These are phyloP conservation scores for Hafferia zeledoni DNA, from an alignment of 2,797 vertebrate genomes.

Conservation along the genomic window DNA sequence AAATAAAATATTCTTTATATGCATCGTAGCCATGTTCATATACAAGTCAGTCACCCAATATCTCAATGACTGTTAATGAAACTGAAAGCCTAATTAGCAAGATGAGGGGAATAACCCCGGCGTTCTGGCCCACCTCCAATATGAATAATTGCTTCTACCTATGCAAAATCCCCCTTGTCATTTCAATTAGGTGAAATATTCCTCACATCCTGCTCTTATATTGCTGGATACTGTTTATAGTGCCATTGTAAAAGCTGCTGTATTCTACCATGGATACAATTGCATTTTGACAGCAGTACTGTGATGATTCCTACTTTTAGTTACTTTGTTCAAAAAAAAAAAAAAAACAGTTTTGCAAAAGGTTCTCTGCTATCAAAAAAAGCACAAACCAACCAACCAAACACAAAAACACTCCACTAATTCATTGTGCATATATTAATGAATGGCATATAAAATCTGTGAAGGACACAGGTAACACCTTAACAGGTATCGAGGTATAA, in stretches of 20 bases:
- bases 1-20: not conserved
- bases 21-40: not conserved
- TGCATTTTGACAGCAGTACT: not conserved
- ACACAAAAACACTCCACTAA: not conserved
- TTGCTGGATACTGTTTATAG: conserved; percentile 14
- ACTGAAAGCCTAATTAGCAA: conserved; percentile 68
- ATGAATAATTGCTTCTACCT: conserved; percentile 62
- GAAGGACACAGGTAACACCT: not conserved
- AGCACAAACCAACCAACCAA: not conserved
- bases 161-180: conserved; percentile 52
- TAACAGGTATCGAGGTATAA: not conserved
- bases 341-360: not conserved
- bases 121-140: conserved; percentile 38
- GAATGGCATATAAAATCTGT: not conserved
- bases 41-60: conserved; percentile 4
- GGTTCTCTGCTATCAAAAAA: not conserved
- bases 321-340: not conserved
- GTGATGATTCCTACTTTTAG: not conserved
- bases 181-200: conserved; percentile 59
- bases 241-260: not conserved
- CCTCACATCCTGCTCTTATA: conserved; percentile 48
- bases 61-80: conserved; percentile 58
- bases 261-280: not conserved
- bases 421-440: not conserved
- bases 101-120: conserved; percentile 54